A percentile compares a stretch with the other conserved stretches of the same genome.
Conservation (phyloP, 2,888 invertebrate genomes). For the Bimastos eiseni region DNA sequence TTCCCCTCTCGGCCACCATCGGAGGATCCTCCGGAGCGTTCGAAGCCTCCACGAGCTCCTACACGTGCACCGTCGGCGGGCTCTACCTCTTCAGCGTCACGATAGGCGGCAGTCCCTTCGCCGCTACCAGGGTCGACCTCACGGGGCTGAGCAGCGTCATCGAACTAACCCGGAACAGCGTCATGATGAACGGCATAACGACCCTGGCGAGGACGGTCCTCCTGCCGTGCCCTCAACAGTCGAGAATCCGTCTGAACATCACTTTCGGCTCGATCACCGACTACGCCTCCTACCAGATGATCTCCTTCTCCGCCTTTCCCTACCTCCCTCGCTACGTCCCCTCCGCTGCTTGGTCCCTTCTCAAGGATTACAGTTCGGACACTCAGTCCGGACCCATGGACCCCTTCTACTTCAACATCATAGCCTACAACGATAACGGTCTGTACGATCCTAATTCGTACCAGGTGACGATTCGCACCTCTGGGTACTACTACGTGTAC, state of each 20-base stretch:
- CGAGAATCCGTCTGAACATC: slow-evolving; percentile 21
- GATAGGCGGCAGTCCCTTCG: not conserved
- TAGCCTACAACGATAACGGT: slow-evolving; percentile 25
- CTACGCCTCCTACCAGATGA: slow-evolving; percentile 19
- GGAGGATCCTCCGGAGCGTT: slow-evolving; percentile 17
- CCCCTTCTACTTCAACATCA: slow-evolving; percentile 34
- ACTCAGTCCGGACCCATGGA: slow-evolving; percentile 26
- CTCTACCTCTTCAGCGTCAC: slow-evolving; percentile 23
- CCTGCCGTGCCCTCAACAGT: slow-evolving; percentile 21
- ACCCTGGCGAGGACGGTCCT: slow-evolving; percentile 30
- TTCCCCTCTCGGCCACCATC: slow-evolving; percentile 22
- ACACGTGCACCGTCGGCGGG: slow-evolving; percentile 28
- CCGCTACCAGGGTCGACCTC: not conserved
- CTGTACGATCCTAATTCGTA: slow-evolving; percentile 24
- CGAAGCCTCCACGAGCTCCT: slow-evolving; percentile 31
- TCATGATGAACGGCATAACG: slow-evolving; percentile 23
- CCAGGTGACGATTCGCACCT: not conserved
- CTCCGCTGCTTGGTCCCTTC: slow-evolving; percentile 31
- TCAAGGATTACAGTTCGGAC: slow-evolving; percentile 32
- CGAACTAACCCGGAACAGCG: slow-evolving; percentile 28
- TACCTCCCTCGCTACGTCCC: slow-evolving; percentile 20
- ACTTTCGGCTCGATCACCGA: slow-evolving; percentile 25
- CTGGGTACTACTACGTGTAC: slow-evolving; percentile 37
- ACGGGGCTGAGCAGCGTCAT: not conserved
- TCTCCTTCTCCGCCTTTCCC: slow-evolving; percentile 29